Evolutionary conservation across 1,140 invertebrate species (phyloP).

Genomic region (Heterodera carotae): DNA sequence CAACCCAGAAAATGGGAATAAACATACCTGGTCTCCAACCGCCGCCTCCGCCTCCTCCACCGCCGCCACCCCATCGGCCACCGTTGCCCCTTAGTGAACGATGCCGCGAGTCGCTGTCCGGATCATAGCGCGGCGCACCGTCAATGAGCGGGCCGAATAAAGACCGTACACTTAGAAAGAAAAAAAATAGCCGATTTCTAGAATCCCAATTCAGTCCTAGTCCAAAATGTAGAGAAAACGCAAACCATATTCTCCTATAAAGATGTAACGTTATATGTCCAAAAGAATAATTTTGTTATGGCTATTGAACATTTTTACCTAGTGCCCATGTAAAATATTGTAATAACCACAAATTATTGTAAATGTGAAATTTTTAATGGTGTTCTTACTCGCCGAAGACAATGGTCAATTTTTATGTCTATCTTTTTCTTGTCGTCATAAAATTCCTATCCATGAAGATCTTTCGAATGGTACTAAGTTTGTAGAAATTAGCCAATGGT

Average conservation of each 20-base stretch:
- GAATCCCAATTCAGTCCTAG: background rate
- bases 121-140: slow-evolving; percentile 29
- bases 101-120: slow-evolving; percentile 33
- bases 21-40: slow-evolving; percentile 25
- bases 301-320: too few relatives aligned
- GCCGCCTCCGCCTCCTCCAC: slow-evolving; percentile 31
- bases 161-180: slow-evolving; percentile 29
- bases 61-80: background rate
- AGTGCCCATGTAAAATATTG: too few relatives aligned
- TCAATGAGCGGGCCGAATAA: slow-evolving; percentile 33
- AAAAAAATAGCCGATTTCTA: slow-evolving; percentile 12
- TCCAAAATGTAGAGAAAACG: background rate
- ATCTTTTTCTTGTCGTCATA: too few relatives aligned
- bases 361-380: background rate
- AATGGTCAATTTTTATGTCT: too few relatives aligned
- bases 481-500: too few relatives aligned
- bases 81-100: slow-evolving; percentile 32
- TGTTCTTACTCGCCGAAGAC: too few relatives aligned
- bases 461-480: too few relatives aligned
- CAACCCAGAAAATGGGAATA: slow-evolving; percentile 3
- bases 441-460: too few relatives aligned
- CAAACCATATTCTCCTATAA: background rate
- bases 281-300: background rate
- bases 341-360: slow-evolving; percentile 8
- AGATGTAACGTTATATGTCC: too few relatives aligned